Conservation (phyloP, 2,888 invertebrate genomes). For the Coecobrya sp. region DNA sequence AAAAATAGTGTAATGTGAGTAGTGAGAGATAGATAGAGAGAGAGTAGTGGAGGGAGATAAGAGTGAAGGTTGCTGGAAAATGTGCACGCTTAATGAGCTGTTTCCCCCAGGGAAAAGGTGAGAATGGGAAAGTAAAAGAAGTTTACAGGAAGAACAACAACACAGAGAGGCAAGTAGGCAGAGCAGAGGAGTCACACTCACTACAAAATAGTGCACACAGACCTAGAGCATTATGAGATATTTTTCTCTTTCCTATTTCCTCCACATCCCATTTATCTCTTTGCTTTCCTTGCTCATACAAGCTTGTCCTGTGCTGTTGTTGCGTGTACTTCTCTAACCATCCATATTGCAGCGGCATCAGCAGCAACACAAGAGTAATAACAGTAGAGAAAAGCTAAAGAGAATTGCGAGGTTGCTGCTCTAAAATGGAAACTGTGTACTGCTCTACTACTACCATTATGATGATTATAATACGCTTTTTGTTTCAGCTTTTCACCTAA, state of each 20-base stretch:
- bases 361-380: constrained; percentile 2
- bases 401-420: not conserved
- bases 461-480: constrained; percentile 28
- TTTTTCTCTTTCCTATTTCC: not conserved
- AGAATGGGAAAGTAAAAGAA: constrained; percentile 55
- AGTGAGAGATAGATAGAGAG: not conserved
- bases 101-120: constrained; percentile 76
- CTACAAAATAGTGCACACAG: not conserved
- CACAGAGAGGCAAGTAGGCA: not conserved
- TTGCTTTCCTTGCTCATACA: not conserved
- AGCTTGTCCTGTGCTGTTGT: not conserved
- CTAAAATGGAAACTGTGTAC: not conserved
- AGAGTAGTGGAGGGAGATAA: not conserved
- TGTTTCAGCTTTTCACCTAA: constrained; percentile 33
- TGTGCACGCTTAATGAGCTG: constrained; percentile 77
- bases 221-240: not conserved
- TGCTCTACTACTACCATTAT: not conserved
- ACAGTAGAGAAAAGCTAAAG: not conserved
- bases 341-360: too few relatives aligned
- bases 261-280: constrained; percentile 9
- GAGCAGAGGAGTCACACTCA: not conserved
- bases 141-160: not conserved
- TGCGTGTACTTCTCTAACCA: too few relatives aligned
- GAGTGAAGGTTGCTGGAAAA: constrained; percentile 54
- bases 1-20: constrained; percentile 18